These are phyloP conservation scores for Eristalis arbustorum DNA, from an alignment of 2,888 invertebrate genomes.

Conservation along the genomic window DNA sequence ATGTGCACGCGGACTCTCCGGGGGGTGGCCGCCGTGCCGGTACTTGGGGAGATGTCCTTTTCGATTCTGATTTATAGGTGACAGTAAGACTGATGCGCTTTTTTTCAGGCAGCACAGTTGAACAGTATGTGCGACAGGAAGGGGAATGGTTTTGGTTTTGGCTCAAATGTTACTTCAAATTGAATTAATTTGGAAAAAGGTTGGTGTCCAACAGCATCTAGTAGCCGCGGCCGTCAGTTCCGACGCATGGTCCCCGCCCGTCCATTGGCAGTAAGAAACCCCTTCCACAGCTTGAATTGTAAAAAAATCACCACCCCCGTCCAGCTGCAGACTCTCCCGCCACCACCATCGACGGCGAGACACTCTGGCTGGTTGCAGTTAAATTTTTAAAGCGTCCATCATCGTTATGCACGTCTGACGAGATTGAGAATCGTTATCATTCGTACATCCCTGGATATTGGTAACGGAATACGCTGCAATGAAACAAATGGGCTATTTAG, in stretches of 20 bases:
- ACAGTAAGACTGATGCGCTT: slow-evolving; percentile 3
- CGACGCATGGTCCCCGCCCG: too few relatives aligned
- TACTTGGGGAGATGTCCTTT: neutral
- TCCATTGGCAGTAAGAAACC: too few relatives aligned
- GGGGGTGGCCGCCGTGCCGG: slow-evolving; percentile 12
- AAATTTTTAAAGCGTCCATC: slow-evolving; percentile 7
- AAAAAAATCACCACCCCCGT: too few relatives aligned
- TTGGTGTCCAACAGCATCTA: too few relatives aligned
- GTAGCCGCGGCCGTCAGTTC: too few relatives aligned
- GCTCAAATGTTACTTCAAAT: too few relatives aligned
- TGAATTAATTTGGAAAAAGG: too few relatives aligned
- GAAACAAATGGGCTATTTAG: slow-evolving; percentile 18
- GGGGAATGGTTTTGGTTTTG: neutral
- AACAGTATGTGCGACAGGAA: neutral
- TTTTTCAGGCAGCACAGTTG: neutral
- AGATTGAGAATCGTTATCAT: neutral
- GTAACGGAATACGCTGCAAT: neutral
- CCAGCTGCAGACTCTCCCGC: too few relatives aligned
- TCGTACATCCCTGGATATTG: slow-evolving; percentile 1
- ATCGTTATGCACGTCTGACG: neutral
- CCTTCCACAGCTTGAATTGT: too few relatives aligned
- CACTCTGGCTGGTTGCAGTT: neutral
- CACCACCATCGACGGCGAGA: neutral
- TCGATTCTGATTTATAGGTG: slow-evolving; percentile 31
- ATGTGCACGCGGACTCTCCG: neutral